These are phyloP conservation scores for Melieria picta DNA, from an alignment of 2,888 invertebrate genomes.

Conservation along the genomic window DNA sequence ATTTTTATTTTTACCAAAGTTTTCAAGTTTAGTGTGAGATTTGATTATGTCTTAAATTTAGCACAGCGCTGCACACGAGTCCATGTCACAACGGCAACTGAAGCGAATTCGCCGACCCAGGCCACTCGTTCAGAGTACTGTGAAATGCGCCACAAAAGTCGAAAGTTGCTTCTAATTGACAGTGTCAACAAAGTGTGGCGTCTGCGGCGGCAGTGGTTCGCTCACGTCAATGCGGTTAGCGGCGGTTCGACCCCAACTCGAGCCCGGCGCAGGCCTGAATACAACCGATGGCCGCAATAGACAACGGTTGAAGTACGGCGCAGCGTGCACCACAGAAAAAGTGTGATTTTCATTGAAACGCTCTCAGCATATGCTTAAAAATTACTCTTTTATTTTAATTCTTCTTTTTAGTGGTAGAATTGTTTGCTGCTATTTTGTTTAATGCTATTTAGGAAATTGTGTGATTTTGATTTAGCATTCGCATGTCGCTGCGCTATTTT, in stretches of 20 bases:
- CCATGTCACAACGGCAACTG: slow-evolving; percentile 31
- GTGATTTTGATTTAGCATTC: background rate
- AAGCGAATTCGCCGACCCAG: slow-evolving; percentile 37
- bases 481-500: background rate
- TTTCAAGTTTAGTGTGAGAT: background rate
- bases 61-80: background rate
- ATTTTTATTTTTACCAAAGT: background rate
- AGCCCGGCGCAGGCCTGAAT: background rate
- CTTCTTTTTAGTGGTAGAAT: background rate
- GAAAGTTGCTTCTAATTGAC: slow-evolving; percentile 42
- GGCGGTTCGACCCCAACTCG: background rate
- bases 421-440: background rate
- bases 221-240: background rate
- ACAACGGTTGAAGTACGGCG: too few relatives aligned
- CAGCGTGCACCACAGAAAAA: too few relatives aligned
- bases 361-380: background rate
- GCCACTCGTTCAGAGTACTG: slow-evolving; percentile 7
- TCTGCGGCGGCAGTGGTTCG: background rate
- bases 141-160: slow-evolving; percentile 19
- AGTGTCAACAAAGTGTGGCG: slow-evolving; percentile 39
- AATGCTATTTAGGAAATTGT: background rate
- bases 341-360: background rate
- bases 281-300: background rate
- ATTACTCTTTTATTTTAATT: background rate
- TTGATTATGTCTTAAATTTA: background rate